These are phyloP conservation scores for Tenthredo scrophulariae DNA, from an alignment of 2,888 invertebrate genomes.

Conservation along the genomic window DNA sequence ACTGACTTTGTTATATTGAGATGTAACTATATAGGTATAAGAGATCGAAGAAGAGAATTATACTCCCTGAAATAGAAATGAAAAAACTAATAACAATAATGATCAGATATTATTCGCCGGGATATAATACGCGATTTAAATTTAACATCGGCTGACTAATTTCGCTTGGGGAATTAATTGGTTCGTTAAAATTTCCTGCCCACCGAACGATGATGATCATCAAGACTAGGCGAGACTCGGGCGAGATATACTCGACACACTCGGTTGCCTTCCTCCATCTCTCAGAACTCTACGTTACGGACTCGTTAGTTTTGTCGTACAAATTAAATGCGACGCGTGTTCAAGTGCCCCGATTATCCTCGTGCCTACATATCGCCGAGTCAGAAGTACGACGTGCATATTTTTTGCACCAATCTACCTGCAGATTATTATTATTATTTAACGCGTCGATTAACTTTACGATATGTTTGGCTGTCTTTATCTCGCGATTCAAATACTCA, in stretches of 20 bases:
- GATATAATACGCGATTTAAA: background rate
- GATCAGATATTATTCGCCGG: background rate
- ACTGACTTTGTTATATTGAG: background rate
- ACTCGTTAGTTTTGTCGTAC: slow-evolving; percentile 33
- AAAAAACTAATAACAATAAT: background rate
- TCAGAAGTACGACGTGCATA: background rate
- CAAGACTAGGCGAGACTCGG: background rate
- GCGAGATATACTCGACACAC: slow-evolving; percentile 21
- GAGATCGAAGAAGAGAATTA: background rate
- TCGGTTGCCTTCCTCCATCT: slow-evolving; percentile 1
- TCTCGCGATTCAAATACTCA: too few species aligned
- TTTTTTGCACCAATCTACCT: background rate
- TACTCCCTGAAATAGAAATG: background rate
- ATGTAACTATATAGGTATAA: background rate
- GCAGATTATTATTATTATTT: background rate
- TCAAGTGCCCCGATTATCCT: slow-evolving; percentile 32
- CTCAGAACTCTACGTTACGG: background rate
- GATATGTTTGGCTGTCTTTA: background rate
- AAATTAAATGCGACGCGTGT: slow-evolving; percentile 43
- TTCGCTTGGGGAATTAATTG: background rate
- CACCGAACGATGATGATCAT: background rate
- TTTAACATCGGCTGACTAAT: background rate
- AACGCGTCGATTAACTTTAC: background rate
- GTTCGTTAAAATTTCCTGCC: slow-evolving; percentile 22
- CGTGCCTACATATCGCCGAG: background rate